A percentile compares a stretch with the other conserved stretches of the same genome.
Evolutionary conservation across 2,888 invertebrate genomes (phyloP).

Genomic region (Eustalomyia histrio): DNA sequence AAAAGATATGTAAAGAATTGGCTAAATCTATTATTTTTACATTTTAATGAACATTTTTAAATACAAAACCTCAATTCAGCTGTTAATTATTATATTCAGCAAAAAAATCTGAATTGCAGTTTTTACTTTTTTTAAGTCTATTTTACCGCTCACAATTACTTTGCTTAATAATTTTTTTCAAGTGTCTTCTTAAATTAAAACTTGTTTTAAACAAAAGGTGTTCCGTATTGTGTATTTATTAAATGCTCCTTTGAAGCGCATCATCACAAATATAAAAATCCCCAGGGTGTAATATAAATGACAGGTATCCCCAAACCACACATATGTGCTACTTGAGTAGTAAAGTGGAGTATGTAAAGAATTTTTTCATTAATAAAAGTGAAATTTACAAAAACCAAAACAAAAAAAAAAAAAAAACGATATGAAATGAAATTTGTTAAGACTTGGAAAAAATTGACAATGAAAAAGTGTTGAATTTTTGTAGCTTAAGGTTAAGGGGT

Average conservation of each 20-base stretch:
- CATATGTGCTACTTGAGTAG: too few species aligned
- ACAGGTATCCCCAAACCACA: conserved; percentile 50
- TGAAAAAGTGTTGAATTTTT: conserved; percentile 53
- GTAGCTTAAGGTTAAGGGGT: conserved; percentile 60
- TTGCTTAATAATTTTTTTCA: not conserved
- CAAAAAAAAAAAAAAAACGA: too few species aligned
- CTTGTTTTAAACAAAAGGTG: conserved; percentile 37
- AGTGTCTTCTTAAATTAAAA: conserved; percentile 1
- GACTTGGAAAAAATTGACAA: conserved; percentile 43
- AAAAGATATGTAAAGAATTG: too few species aligned
- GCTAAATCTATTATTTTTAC: too few species aligned
- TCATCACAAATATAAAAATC: conserved; percentile 34
- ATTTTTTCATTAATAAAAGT: conserved; percentile 61
- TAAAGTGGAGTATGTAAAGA: not conserved
- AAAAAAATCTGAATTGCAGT: too few species aligned
- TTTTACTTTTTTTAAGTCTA: too few species aligned
- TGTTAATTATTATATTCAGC: too few species aligned
- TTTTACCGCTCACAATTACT: not conserved
- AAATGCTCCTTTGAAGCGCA: conserved; percentile 36
- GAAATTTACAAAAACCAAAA: conserved; percentile 46
- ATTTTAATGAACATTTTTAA: too few species aligned
- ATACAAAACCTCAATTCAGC: too few species aligned
- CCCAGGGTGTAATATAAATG: conserved; percentile 59
- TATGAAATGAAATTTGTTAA: conserved; percentile 22
- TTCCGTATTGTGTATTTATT: conserved; percentile 31